Percentiles rank a stretch among this genome's conserved stretches.
Conservation (phyloP, 2,888 invertebrate species). For the Imbricaverruca yamaguchii region DNA sequence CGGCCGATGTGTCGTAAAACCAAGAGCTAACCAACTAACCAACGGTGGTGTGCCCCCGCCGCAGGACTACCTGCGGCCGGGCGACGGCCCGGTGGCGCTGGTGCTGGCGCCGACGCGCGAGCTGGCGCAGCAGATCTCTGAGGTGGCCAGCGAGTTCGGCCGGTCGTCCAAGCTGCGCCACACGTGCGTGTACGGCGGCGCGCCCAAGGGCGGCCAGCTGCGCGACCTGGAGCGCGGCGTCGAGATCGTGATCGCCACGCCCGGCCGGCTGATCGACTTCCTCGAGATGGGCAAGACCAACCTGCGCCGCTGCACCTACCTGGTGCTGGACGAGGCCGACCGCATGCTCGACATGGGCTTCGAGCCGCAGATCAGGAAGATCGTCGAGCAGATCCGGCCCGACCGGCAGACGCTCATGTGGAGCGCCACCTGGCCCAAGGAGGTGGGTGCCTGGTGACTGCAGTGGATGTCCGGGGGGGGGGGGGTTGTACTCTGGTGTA, state of each 20-base stretch:
- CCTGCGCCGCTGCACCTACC: constrained; percentile 69
- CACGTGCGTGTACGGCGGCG: constrained; percentile 96
- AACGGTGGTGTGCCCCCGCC: too few relatives aligned
- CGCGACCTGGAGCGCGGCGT: constrained; percentile 74
- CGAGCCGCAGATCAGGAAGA: constrained; percentile 93
- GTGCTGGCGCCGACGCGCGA: constrained; percentile 85
- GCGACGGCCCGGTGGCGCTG: constrained; percentile 88
- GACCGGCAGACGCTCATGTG: constrained; percentile 96
- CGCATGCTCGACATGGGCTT: constrained; percentile 99
- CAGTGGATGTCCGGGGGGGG: too few relatives aligned
- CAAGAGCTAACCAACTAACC: too few relatives aligned
- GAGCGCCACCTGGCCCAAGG: constrained; percentile 99
- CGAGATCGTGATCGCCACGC: constrained; percentile 93
- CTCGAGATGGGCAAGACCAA: constrained; percentile 70
- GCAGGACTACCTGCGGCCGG: constrained; percentile 57
- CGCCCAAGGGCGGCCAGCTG: constrained; percentile 75
- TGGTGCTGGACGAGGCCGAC: constrained; percentile 93
- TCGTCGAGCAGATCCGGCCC: constrained; percentile 88
- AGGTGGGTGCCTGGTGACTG: constrained; percentile 51
- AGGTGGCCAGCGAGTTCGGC: constrained; percentile 89
- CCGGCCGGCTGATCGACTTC: constrained; percentile 90
- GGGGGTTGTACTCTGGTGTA: too few relatives aligned
- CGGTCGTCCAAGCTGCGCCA: constrained; percentile 75
- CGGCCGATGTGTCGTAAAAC: too few relatives aligned
- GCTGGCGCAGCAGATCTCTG: constrained; percentile 79